Conservation (phyloP, 1,140 invertebrate genomes). For the Drosophila virilis region DNA sequence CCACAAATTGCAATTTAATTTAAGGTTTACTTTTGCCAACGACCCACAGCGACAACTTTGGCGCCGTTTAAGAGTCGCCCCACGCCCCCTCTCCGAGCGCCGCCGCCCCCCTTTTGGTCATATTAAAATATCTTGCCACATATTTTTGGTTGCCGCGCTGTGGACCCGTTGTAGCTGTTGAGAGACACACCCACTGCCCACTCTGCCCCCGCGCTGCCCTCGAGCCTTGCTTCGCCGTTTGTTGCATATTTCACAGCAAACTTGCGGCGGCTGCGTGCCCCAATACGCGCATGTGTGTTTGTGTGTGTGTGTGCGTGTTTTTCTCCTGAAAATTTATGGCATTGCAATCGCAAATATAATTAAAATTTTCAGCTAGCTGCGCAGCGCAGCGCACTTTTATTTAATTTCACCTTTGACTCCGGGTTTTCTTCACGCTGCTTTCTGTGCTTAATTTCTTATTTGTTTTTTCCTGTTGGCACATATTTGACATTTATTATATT, state of each 20-base stretch:
- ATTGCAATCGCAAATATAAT: constrained; percentile 83
- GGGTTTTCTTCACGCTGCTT: constrained; percentile 14
- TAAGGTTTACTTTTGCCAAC: constrained; percentile 72
- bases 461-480: constrained; percentile 13
- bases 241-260: constrained; percentile 36
- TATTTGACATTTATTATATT: constrained; percentile 68
- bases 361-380: constrained; percentile 77
- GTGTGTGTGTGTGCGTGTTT: constrained; percentile 12
- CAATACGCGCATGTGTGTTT: constrained; percentile 1
- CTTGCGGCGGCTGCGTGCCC: constrained; percentile 16
- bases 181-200: neutral
- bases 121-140: constrained; percentile 83
- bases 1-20: constrained; percentile 84
- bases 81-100: neutral
- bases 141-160: constrained; percentile 56
- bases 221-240: neutral
- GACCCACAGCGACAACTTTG: constrained; percentile 19
- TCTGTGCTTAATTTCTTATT: constrained; percentile 7
- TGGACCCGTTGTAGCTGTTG: constrained; percentile 4
- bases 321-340: constrained; percentile 68
- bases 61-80: neutral
- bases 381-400: constrained; percentile 42
- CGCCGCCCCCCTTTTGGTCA: constrained; percentile 48
- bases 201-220: neutral
- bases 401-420: constrained; percentile 39